Base-by-base conservation (phyloP, 1,140 invertebrate species). In the Triops cancriformis region DNA sequence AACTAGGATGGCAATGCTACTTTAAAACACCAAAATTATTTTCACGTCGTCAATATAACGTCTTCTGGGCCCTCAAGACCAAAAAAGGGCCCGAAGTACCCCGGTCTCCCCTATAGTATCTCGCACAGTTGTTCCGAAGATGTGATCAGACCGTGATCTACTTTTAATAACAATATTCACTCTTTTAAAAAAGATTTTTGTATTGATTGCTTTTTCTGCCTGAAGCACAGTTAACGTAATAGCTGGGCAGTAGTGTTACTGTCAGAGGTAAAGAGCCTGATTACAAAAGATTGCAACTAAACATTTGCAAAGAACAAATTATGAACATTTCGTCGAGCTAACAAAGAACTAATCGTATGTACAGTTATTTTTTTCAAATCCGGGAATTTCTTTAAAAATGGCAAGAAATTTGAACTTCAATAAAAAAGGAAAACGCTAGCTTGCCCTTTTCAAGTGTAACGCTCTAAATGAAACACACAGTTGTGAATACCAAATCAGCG, bases 261-360 rank as follows among this genome's bases (percentile, higher is more conserved):
- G 51, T 64, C 51, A 64, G 51, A 18, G 51, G 51, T 64, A 23
- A 64, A 64, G 51, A 64, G 51, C 51, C 51, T 64, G 51, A 64
- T n/a, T 23, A 64, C 51, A 64, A 64, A 4, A 23, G 23, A 64
- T 64, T 18, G 18, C 14, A 64, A 64, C 6, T 64, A 64, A 64
- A 64, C 14, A 64, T 18, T 11, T 64, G 14, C 23, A 18, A 64
- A 64, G 14, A 64, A 14, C 45, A 11, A 64, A 18, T 10, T 64
- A 64, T 23, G 23, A 18, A 64, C 14, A 64, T 10, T 64, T 64
- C 18, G 10, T 64, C 14, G 18, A 18, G 23, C 51, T 64, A 64
- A 18, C 10, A 64, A 64, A 23, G 6, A 64, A 64, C 51, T 64
- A 64, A 18, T 0, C 10, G 5, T 64, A 64, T 64, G 1, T 64